Percentiles rank a stretch among this genome's conserved stretches.
phyloP scores from a whole-genome alignment of 1,140 invertebrate genomes.

The Heterodera schachtii region DNA sequence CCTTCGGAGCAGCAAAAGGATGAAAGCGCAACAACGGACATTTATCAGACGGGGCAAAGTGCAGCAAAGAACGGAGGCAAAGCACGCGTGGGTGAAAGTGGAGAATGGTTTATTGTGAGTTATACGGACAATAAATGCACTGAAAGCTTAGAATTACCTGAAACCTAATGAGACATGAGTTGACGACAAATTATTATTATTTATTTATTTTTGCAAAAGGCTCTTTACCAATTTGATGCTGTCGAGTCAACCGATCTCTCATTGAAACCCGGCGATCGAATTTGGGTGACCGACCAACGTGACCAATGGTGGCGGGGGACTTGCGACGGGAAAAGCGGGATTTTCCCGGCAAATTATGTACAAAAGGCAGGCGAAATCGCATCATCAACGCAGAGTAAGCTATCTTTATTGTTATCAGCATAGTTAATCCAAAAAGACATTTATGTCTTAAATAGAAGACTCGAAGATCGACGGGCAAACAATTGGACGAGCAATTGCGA shows the following conservation, averaged over 20 bases:
- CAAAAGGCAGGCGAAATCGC: constrained; percentile 54
- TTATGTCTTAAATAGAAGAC: constrained; percentile 18
- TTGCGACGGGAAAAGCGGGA: constrained; percentile 80
- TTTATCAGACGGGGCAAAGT: too few relatives aligned
- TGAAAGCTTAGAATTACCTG: too few relatives aligned
- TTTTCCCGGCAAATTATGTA: constrained; percentile 79
- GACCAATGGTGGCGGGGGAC: constrained; percentile 98
- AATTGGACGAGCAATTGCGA: constrained; percentile 50
- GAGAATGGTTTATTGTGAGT: constrained; percentile 31
- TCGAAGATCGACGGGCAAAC: constrained; percentile 25
- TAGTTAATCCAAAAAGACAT: too few relatives aligned
- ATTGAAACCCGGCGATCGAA: constrained; percentile 86
- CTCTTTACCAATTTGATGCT: constrained; percentile 73
- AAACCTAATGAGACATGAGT: too few relatives aligned
- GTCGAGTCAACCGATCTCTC: constrained; percentile 84
- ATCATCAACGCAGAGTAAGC: constrained; percentile 36
- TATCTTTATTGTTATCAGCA: constrained; percentile 28
- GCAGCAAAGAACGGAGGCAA: background rate
- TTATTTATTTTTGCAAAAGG: constrained; percentile 30
- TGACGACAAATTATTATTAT: background rate
- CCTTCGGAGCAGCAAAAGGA: background rate
- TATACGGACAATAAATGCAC: background rate
- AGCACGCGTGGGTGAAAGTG: background rate
- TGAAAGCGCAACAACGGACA: too few relatives aligned
- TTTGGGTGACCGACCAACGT: constrained; percentile 83